These are phyloP conservation scores for Selenia dentaria DNA, from an alignment of 2,888 invertebrate genomes.

Conservation along the genomic window DNA sequence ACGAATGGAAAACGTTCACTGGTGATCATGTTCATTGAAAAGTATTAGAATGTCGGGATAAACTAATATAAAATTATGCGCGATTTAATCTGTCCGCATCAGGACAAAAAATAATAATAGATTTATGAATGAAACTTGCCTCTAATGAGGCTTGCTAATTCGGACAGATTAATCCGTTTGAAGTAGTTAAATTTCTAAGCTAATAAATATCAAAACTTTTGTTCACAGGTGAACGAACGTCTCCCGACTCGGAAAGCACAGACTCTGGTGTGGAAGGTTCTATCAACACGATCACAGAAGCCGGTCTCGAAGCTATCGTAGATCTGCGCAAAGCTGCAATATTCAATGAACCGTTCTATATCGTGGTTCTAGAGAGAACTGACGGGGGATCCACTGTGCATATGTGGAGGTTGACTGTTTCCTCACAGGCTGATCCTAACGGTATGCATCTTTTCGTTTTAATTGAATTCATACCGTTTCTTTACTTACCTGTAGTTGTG, in stretches of 20 bases:
- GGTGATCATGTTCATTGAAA: too few relatives aligned
- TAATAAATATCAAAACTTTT: not conserved
- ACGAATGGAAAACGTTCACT: too few relatives aligned
- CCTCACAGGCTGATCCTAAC: slow-evolving; percentile 87
- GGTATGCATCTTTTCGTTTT: slow-evolving; percentile 44
- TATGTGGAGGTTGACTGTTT: slow-evolving; percentile 97
- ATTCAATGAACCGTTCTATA: slow-evolving; percentile 97
- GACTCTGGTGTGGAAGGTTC: slow-evolving; percentile 64
- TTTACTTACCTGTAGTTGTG: too few relatives aligned
- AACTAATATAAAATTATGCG: too few relatives aligned
- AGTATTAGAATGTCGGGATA: too few relatives aligned
- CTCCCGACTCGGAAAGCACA: slow-evolving; percentile 54
- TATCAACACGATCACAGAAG: slow-evolving; percentile 81
- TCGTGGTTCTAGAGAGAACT: slow-evolving; percentile 96
- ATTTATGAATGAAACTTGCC: too few relatives aligned
- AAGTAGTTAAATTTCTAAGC: too few relatives aligned
- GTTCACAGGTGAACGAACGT: slow-evolving; percentile 62
- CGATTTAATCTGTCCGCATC: too few relatives aligned
- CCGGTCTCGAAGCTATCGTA: slow-evolving; percentile 93
- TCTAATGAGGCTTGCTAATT: too few relatives aligned
- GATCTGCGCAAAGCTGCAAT: slow-evolving; percentile 93
- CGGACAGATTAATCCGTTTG: too few relatives aligned
- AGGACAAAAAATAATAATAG: too few relatives aligned
- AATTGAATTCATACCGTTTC: too few relatives aligned
- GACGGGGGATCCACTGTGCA: slow-evolving; percentile 94